A percentile compares a stretch with the other conserved stretches of the same genome.
These are phyloP conservation scores for Polydesmus complanatus DNA, from an alignment of 2,888 invertebrate genomes.

Conservation along the genomic window DNA sequence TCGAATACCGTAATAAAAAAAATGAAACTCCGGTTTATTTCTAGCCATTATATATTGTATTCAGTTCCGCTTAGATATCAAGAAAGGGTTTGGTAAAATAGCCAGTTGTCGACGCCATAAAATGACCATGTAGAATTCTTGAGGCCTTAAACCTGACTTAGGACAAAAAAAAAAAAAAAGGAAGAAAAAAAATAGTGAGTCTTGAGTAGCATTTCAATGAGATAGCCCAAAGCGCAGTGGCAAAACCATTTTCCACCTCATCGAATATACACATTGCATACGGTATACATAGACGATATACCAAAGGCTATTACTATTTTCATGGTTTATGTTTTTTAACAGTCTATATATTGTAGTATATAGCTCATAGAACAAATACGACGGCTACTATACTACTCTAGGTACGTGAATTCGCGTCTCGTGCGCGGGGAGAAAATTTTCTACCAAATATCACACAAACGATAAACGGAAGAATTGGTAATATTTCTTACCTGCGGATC, in stretches of 20 bases:
- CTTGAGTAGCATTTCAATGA: neutral
- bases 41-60: neutral
- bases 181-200: neutral
- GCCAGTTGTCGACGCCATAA: neutral
- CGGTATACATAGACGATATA: neutral
- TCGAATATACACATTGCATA: neutral
- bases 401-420: no score
- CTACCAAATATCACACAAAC: neutral
- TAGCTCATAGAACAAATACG: no score
- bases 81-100: neutral
- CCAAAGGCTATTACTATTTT: no score
- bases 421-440: no score
- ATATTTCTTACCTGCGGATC: constrained; percentile 15
- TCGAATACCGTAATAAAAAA: no score
- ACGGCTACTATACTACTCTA: no score
- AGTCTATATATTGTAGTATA: no score
- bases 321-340: no score
- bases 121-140: neutral
- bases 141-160: neutral
- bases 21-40: neutral
- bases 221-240: neutral
- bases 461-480: neutral
- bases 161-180: neutral
- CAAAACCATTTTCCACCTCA: neutral
- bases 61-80: no score